These are phyloP conservation scores for Siphlonurus alternatus DNA, from an alignment of 2,888 invertebrate genomes.

Conservation along the genomic window DNA sequence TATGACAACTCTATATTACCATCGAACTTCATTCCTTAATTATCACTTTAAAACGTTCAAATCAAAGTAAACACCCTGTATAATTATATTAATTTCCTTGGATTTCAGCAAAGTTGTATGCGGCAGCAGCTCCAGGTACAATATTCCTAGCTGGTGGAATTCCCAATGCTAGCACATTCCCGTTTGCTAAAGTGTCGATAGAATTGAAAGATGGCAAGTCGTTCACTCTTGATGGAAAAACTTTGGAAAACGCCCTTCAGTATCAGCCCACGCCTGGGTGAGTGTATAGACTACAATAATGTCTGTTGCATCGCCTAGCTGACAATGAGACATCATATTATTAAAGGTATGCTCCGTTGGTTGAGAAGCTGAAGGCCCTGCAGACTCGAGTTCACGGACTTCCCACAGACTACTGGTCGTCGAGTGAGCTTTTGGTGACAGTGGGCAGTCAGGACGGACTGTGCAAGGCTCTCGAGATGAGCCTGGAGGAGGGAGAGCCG, in stretches of 20 bases:
- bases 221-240: constrained; percentile 36
- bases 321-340: neutral
- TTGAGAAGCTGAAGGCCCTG: constrained; percentile 41
- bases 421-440: constrained; percentile 39
- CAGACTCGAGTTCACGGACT: constrained; percentile 46
- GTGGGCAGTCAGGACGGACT: constrained; percentile 65
- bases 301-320: neutral
- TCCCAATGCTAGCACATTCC: constrained; percentile 55
- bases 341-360: constrained; percentile 36
- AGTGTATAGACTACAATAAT: constrained; percentile 12
- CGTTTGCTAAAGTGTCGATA: constrained; percentile 43
- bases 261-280: constrained; percentile 60
- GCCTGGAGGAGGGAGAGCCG: constrained; percentile 49
- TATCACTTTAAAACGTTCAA: too few species aligned
- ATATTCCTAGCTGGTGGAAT: constrained; percentile 54
- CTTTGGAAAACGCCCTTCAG: constrained; percentile 48
- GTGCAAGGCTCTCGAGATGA: constrained; percentile 52
- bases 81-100: constrained; percentile 2
- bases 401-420: constrained; percentile 34
- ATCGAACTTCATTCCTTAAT: too few species aligned
- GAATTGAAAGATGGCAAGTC: constrained; percentile 36
- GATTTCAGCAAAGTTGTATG: constrained; percentile 32
- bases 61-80: too few species aligned
- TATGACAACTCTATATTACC: neutral
- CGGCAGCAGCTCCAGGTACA: constrained; percentile 27